These are phyloP conservation scores for Bombus sylvicola DNA, from an alignment of 1,140 invertebrate species.

Conservation along the genomic window DNA sequence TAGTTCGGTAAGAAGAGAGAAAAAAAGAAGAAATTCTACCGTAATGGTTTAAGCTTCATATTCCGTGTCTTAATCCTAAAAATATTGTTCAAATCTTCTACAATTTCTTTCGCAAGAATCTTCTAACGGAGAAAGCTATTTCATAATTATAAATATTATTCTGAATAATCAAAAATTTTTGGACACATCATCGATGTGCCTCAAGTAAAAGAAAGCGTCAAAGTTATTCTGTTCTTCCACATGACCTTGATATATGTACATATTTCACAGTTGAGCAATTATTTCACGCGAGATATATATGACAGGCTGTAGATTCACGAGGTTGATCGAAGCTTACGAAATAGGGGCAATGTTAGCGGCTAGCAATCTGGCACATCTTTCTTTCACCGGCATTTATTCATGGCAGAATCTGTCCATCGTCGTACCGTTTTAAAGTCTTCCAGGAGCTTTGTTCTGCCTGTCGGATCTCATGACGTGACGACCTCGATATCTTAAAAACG, in stretches of 20 bases:
- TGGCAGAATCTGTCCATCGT: slow-evolving; percentile 27
- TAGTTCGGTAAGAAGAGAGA: too few species aligned
- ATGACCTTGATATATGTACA: not conserved
- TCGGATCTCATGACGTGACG: slow-evolving; percentile 53
- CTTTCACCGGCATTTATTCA: slow-evolving; percentile 13
- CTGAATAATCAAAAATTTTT: too few species aligned
- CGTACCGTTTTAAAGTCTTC: slow-evolving; percentile 51
- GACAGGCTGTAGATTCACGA: not conserved
- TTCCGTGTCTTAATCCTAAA: too few species aligned
- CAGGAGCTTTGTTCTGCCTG: slow-evolving; percentile 63
- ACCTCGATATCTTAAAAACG: slow-evolving; percentile 68
- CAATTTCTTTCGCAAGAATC: too few species aligned
- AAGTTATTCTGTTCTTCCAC: too few species aligned
- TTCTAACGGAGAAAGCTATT: too few species aligned
- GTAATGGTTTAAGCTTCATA: too few species aligned
- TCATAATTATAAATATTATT: too few species aligned
- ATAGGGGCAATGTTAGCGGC: slow-evolving; percentile 23
- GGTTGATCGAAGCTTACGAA: not conserved
- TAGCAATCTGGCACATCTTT: slow-evolving; percentile 27
- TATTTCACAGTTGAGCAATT: not conserved
- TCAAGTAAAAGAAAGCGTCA: too few species aligned
- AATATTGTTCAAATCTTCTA: too few species aligned
- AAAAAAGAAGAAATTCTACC: too few species aligned
- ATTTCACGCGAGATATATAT: not conserved
- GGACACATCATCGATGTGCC: too few species aligned